These are phyloP conservation scores for Sturmia bella DNA, from an alignment of 2,888 invertebrate genomes.

Conservation along the genomic window DNA sequence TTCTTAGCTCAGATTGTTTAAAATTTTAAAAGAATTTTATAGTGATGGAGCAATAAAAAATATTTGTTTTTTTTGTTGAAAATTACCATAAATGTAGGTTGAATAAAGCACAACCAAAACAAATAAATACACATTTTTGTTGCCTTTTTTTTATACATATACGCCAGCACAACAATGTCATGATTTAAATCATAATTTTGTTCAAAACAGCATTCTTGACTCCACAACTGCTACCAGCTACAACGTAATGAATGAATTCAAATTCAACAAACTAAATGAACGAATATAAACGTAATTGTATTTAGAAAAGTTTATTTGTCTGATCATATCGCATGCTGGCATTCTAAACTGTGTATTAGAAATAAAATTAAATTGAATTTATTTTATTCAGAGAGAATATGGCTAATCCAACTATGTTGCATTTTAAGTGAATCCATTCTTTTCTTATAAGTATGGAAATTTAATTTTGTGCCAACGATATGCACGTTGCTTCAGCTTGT, in stretches of 20 bases:
- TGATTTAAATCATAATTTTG: conserved; percentile 33
- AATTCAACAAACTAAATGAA: not conserved
- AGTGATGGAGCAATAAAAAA: not conserved
- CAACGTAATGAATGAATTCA: not conserved
- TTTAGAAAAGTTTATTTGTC: no score
- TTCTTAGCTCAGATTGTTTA: not conserved
- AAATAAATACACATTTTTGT: conserved; percentile 17
- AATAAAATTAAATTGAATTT: no score
- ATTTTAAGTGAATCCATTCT: no score
- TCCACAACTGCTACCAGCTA: not conserved
- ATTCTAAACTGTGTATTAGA: no score
- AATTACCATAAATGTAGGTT: conserved; percentile 43
- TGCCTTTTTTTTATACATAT: conserved; percentile 9
- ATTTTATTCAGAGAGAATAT: no score
- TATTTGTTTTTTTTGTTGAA: conserved; percentile 27
- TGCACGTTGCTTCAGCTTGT: no score
- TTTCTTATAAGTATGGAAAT: no score
- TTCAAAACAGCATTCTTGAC: conserved; percentile 5
- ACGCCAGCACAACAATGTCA: conserved; percentile 29
- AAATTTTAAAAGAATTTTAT: conserved; percentile 6
- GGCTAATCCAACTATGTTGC: no score
- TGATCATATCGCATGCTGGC: no score
- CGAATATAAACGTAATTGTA: no score
- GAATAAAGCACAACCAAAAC: conserved; percentile 13
- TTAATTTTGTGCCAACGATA: no score